These are phyloP conservation scores for Melozone crissalis DNA, from an alignment of 2,113 vertebrate species.

Conservation along the genomic window DNA sequence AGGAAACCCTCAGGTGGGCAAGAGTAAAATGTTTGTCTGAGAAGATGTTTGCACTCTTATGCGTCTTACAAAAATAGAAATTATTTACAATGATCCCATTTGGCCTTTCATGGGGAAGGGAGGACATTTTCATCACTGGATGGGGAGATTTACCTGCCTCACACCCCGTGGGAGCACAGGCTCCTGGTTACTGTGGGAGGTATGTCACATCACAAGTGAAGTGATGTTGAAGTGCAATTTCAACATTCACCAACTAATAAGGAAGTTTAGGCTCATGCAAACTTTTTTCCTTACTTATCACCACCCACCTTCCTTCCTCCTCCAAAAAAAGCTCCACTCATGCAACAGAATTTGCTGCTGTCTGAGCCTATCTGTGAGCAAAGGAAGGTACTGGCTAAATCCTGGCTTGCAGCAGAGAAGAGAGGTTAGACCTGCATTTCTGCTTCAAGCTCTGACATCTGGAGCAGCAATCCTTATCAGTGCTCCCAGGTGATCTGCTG, in stretches of 20 bases:
- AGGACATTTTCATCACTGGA: slow-evolving; percentile 4
- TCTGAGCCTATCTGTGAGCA: neutral
- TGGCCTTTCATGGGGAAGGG: slow-evolving; percentile 46
- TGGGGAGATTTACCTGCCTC: slow-evolving; percentile 5
- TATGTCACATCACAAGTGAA: neutral
- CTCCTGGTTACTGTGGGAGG: neutral
- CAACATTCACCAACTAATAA: neutral
- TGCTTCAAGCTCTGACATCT: neutral
- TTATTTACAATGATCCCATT: slow-evolving; percentile 60
- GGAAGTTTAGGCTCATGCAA: slow-evolving; percentile 53
- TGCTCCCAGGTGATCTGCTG: neutral
- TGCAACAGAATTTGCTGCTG: neutral
- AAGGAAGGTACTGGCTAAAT: neutral
- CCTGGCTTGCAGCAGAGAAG: neutral
- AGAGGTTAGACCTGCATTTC: slow-evolving; percentile 20
- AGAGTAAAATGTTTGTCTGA: slow-evolving; percentile 29
- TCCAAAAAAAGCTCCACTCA: neutral
- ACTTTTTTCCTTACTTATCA: neutral
- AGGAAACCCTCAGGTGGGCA: neutral
- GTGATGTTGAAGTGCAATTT: slow-evolving; percentile 25
- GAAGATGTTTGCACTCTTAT: neutral
- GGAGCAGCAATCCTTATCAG: neutral
- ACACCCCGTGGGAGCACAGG: neutral
- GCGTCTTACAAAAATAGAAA: slow-evolving; percentile 19
- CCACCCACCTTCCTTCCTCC: slow-evolving; percentile 55